phyloP scores from a whole-genome alignment of 1,140 invertebrate species.

The Carcinoscorpius rotundicauda region DNA sequence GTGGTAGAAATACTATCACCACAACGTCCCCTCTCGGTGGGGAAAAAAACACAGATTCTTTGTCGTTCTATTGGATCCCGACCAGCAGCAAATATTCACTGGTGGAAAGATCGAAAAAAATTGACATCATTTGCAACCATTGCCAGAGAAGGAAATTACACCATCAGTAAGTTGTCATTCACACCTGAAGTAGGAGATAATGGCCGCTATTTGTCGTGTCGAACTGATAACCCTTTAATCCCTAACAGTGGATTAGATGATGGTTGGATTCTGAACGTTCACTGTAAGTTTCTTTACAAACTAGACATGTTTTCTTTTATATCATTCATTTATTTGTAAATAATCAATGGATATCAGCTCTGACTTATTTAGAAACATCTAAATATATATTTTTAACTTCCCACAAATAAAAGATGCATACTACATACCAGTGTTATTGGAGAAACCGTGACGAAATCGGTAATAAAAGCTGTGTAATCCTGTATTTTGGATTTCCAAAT shows the following conservation, averaged over 20 bases:
- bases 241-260: conserved; percentile 55
- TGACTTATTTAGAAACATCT: no score
- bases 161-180: conserved; percentile 17
- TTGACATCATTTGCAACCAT: conserved; percentile 20
- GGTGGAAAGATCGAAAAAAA: conserved; percentile 24
- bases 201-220: conserved; percentile 66
- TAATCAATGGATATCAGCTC: no score
- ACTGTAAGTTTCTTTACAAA: conserved; percentile 50
- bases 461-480: no score
- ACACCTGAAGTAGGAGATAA: conserved; percentile 58
- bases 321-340: no score
- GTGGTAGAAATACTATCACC: conserved; percentile 51
- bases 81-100: conserved; percentile 25
- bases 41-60: conserved; percentile 22
- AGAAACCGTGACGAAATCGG: no score
- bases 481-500: no score
- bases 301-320: no score
- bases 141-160: conserved; percentile 20
- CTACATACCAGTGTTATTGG: no score
- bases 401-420: no score
- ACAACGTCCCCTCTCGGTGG: conserved; percentile 22
- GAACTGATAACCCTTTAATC: conserved; percentile 56
- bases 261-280: conserved; percentile 70
- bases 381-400: no score
- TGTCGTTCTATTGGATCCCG: conserved; percentile 24